Conservation (phyloP, 2,113 vertebrate genomes). For the Ascaphus truei region DNA sequence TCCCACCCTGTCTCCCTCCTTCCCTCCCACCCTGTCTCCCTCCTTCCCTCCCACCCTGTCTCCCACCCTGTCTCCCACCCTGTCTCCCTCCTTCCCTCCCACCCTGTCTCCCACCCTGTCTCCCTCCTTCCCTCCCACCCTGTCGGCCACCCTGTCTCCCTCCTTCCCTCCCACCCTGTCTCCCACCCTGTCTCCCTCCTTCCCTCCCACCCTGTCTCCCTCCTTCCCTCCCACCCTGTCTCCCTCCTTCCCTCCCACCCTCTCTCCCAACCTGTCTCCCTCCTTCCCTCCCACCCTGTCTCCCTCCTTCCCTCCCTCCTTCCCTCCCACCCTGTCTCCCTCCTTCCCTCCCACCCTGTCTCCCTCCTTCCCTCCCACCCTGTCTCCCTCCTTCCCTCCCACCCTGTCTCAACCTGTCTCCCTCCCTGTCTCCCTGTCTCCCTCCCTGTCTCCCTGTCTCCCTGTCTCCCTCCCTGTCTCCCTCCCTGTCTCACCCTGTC, state of each 20-base stretch:
- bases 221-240: too few relatives aligned
- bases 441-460: too few relatives aligned
- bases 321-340: not conserved
- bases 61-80: too few relatives aligned
- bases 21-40: not conserved
- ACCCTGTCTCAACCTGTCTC: too few relatives aligned
- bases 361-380: not conserved
- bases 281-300: not conserved
- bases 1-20: constrained; percentile 8
- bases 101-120: too few relatives aligned
- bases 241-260: too few relatives aligned
- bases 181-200: too few relatives aligned
- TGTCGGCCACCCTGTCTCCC: too few relatives aligned
- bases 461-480: too few relatives aligned
- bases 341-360: not conserved
- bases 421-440: too few relatives aligned
- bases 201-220: not conserved
- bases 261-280: too few relatives aligned
- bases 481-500: not conserved
- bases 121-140: not conserved
- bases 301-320: not conserved
- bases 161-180: not conserved
- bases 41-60: not conserved
- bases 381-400: not conserved
- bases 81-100: not conserved